A percentile compares a stretch with the other conserved stretches of the same genome.
These are phyloP conservation scores for Silurus asotus DNA, from an alignment of 2,113 vertebrate species.

Conservation along the genomic window DNA sequence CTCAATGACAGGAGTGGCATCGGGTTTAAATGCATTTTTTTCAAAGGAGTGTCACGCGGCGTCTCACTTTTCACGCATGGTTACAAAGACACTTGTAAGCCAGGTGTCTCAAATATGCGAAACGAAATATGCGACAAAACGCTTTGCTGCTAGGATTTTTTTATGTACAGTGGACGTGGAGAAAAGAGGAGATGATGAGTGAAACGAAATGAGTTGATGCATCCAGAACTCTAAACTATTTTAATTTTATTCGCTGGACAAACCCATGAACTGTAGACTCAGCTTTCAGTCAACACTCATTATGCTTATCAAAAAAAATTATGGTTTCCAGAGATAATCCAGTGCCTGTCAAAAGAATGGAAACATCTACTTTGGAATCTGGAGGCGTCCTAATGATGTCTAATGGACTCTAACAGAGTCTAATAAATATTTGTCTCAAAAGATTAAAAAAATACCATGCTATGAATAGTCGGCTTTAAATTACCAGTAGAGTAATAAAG, in stretches of 20 bases:
- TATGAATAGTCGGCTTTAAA: too few species aligned
- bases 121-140: not conserved
- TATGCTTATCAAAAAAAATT: not conserved
- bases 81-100: constrained; percentile 12
- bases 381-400: too few species aligned
- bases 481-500: too few species aligned
- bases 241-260: not conserved
- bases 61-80: constrained; percentile 23
- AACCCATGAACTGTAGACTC: not conserved
- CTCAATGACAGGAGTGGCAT: constrained; percentile 46
- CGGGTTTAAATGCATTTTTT: constrained; percentile 37
- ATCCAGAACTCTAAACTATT: not conserved
- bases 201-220: not conserved
- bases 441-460: too few species aligned
- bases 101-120: constrained; percentile 24
- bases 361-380: too few species aligned
- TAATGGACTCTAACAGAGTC: too few species aligned
- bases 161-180: not conserved
- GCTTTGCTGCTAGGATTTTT: not conserved
- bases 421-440: too few species aligned
- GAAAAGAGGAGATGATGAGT: not conserved
- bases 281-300: not conserved
- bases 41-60: constrained; percentile 62
- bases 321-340: not conserved
- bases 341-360: too few species aligned